phyloP scores from a whole-genome alignment of 1,140 invertebrate genomes.

The Aphidius gifuensis region DNA sequence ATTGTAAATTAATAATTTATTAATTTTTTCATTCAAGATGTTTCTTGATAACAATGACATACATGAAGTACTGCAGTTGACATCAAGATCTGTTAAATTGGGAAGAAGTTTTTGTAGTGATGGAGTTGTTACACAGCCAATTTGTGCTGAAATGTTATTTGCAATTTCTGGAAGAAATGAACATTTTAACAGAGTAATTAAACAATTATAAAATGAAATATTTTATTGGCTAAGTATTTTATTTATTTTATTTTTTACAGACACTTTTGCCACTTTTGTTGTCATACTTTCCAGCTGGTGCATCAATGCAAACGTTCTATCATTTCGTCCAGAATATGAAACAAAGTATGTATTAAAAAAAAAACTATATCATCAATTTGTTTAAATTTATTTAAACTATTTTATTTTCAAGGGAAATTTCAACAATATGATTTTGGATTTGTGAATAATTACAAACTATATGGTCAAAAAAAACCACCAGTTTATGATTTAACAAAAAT shows the following conservation, averaged over 20 bases:
- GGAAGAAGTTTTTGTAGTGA: conserved; percentile 42
- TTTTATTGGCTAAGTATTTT: neutral
- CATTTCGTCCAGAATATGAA: conserved; percentile 48
- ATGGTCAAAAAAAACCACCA: conserved; percentile 55
- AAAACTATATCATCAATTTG: neutral
- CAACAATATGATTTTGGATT: conserved; percentile 55
- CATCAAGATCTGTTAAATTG: conserved; percentile 42
- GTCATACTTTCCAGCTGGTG: conserved; percentile 56
- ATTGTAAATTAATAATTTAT: neutral
- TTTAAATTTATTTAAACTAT: conserved; percentile 5
- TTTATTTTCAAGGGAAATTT: conserved; percentile 38
- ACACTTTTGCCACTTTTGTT: conserved; percentile 38
- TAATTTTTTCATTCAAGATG: neutral
- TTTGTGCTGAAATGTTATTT: conserved; percentile 45
- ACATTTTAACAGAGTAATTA: conserved; percentile 33
- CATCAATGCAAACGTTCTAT: conserved; percentile 56
- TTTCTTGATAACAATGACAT: conserved; percentile 35
- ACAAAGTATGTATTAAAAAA: conserved; percentile 28
- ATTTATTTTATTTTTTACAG: conserved; percentile 30
- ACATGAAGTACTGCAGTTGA: conserved; percentile 57
- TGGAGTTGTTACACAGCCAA: conserved; percentile 22
- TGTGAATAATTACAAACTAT: conserved; percentile 52
- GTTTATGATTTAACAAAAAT: conserved; percentile 60
- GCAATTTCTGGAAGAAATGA: conserved; percentile 36
- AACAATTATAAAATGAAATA: conserved; percentile 3